Percentiles rank a stretch among this genome's conserved stretches.
These are phyloP conservation scores for Percina caprodes DNA, from an alignment of 2,113 vertebrate genomes.

Conservation along the genomic window DNA sequence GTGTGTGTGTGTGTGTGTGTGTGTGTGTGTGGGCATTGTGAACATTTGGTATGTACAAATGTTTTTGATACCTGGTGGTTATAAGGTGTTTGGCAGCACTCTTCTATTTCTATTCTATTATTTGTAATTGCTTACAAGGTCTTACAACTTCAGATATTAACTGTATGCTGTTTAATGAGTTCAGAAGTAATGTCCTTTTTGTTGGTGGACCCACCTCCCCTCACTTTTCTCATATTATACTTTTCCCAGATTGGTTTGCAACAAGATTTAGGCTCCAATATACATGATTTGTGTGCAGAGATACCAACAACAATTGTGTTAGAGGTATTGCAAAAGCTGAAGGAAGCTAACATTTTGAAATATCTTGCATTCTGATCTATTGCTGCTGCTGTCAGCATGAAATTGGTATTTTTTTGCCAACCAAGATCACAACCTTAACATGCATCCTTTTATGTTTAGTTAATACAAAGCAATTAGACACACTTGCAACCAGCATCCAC, in stretches of 20 bases:
- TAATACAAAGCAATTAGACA: not conserved
- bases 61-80: not conserved
- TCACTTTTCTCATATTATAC: not conserved
- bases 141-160: not conserved
- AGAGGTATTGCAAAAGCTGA: not conserved
- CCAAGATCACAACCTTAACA: not conserved
- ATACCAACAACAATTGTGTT: not conserved
- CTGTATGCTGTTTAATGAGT: not conserved
- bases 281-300: not conserved
- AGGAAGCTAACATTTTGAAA: too few relatives aligned
- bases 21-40: conserved; percentile 3
- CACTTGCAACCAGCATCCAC: not conserved
- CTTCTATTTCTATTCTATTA: not conserved
- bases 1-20: not conserved
- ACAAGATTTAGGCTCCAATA: not conserved
- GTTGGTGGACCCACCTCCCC: not conserved
- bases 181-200: not conserved
- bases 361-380: not conserved
- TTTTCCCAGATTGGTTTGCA: not conserved
- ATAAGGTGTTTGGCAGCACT: not conserved
- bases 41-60: not conserved
- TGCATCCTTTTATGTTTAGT: not conserved
- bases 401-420: not conserved
- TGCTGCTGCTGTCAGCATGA: not conserved
- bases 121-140: not conserved